phyloP scores from a whole-genome alignment of 2,797 vertebrate genomes.

The Paguma larvata region DNA sequence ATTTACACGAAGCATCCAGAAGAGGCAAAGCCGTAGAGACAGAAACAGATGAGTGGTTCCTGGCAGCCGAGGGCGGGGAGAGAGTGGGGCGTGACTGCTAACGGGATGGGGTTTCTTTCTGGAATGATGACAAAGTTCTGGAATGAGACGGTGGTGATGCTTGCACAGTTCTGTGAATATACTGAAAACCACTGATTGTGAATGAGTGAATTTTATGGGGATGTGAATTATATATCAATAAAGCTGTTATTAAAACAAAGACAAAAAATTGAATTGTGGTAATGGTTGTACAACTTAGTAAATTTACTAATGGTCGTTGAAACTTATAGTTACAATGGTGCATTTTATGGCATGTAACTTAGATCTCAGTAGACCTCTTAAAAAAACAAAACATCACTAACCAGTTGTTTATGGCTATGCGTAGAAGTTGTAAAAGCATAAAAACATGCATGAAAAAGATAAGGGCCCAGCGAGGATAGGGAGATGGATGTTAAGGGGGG shows the following conservation, averaged over 20 bases:
- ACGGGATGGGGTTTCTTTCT: background rate
- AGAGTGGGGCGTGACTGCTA: background rate
- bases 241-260: conserved; percentile 66
- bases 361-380: conserved; percentile 21
- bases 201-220: conserved; percentile 11
- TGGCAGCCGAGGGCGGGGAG: background rate
- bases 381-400: conserved; percentile 3
- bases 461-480: background rate
- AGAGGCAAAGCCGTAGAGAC: background rate
- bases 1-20: background rate
- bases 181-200: conserved; percentile 27
- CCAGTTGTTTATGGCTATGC: background rate
- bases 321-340: conserved; percentile 9
- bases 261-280: background rate
- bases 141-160: background rate
- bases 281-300: conserved; percentile 1
- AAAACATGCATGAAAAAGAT: background rate
- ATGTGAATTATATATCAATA: conserved; percentile 60
- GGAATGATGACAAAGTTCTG: background rate
- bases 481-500: background rate
- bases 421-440: background rate
- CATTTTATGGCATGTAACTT: conserved; percentile 48
- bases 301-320: conserved; percentile 32
- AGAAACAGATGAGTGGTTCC: background rate
- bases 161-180: background rate